phyloP scores from a whole-genome alignment of 2,797 vertebrate genomes.

The Emydoidea blandingii region DNA sequence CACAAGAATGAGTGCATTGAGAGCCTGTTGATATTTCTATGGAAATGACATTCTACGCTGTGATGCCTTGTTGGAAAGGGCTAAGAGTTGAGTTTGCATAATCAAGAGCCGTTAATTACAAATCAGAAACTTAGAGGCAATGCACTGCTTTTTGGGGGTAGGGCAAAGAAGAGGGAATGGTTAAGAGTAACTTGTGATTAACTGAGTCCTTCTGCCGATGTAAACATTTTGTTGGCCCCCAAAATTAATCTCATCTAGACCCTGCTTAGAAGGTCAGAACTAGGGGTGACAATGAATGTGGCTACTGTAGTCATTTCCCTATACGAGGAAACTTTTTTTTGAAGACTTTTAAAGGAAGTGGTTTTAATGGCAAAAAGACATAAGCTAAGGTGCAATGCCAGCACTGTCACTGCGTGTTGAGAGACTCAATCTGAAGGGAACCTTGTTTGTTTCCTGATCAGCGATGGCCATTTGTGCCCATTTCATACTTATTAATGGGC shows the following conservation, averaged over 20 bases:
- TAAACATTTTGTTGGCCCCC: slow-evolving; percentile 47
- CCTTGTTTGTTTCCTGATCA: neutral
- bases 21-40: neutral
- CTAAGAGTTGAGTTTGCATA: neutral
- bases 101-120: neutral
- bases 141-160: neutral
- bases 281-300: neutral
- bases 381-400: neutral
- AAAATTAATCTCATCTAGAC: neutral
- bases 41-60: too few relatives aligned
- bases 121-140: neutral
- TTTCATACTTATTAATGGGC: neutral
- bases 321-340: neutral
- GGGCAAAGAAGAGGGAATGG: neutral
- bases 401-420: neutral
- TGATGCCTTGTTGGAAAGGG: neutral
- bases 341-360: neutral
- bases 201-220: slow-evolving; percentile 16
- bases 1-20: neutral
- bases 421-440: neutral
- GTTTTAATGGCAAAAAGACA: neutral
- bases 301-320: neutral
- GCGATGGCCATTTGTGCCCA: neutral
- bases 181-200: slow-evolving; percentile 38
- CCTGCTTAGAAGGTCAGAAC: neutral